Evolutionary conservation across 1,140 invertebrate genomes (phyloP), one percentile per base, ranked within the genome.

Genomic region (Bathynomus jamesi): DNA sequence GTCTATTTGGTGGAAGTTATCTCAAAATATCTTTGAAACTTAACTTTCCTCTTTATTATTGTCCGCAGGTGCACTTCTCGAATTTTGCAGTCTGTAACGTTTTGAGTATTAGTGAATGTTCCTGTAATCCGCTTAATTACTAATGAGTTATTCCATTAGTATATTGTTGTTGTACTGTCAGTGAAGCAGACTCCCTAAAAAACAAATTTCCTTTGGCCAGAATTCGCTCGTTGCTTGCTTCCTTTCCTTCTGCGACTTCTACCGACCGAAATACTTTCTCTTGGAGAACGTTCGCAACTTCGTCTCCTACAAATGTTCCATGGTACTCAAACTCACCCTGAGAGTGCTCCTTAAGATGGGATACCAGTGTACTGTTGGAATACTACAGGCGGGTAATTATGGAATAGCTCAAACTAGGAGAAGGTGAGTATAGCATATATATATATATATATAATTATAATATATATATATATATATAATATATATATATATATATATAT

Each of bases 261-360:
- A 93, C 79, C 84, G 92, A 27, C 93, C 93, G 0, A 87, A 88
- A 78, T 94, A 88, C 80, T 93, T 95, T 78, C 84, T 95, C 10
- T 84, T 95, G 78, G 93, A 95, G 82, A 95, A 95, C 78, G 93
- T 95, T 0, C 82, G 91, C 46, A 94, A 94, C 82, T 94, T 95
- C 81, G 91, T 90, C 0, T 86, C 86, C 0, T 92, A 89, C 78
- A 91, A 92, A 80, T 86, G 87, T 61, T 87, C 87, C 61, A 90
- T 93, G 87, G 89, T 95, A 27, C 80, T 95, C 53, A 94, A 94
- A 83, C 80, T 94, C 65, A 90, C 91, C 0, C 80, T 95, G 28
- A 82, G 89, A 3, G 91, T 91, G 77, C 82, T 95, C 2, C 77
- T 93, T 13, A 85, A 87, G 32, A 93, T 95, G 89, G 92, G 92